Evolutionary conservation across 2,113 vertebrate species (phyloP).

Genomic region (Alouatta palliata): DNA sequence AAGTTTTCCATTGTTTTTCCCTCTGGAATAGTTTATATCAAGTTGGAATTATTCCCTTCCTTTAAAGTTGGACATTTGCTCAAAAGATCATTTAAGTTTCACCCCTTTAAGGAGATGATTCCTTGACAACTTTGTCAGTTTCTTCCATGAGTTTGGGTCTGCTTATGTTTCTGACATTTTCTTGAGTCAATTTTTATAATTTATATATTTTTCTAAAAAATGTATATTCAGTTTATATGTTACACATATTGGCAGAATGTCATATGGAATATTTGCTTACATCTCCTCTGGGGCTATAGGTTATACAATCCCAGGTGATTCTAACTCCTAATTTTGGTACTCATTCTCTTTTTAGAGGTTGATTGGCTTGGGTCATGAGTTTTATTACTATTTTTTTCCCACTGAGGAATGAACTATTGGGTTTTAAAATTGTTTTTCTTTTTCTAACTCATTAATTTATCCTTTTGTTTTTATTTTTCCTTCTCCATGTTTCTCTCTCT

Average conservation of each 20-base stretch:
- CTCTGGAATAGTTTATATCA: background rate
- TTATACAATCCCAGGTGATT: constrained; percentile 4
- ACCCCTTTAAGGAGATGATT: background rate
- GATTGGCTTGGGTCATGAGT: background rate
- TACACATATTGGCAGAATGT: background rate
- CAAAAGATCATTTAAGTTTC: background rate
- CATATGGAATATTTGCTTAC: background rate
- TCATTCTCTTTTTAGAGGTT: background rate
- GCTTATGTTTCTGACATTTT: background rate
- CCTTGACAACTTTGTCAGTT: background rate
- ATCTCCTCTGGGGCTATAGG: background rate
- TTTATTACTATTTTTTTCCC: constrained; percentile 17
- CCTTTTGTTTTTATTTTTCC: background rate
- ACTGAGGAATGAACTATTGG: background rate
- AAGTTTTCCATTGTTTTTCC: background rate
- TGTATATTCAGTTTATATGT: background rate
- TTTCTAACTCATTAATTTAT: constrained; percentile 21
- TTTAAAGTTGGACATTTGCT: constrained; percentile 14
- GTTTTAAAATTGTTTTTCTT: background rate
- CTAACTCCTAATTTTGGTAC: background rate
- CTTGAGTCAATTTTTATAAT: constrained; percentile 20
- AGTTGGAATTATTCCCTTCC: background rate
- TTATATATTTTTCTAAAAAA: constrained; percentile 3
- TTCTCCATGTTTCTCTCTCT: background rate
- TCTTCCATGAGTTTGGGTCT: background rate